Conservation (phyloP, 2,797 vertebrate genomes). For the Rhodeus uyekii region DNA sequence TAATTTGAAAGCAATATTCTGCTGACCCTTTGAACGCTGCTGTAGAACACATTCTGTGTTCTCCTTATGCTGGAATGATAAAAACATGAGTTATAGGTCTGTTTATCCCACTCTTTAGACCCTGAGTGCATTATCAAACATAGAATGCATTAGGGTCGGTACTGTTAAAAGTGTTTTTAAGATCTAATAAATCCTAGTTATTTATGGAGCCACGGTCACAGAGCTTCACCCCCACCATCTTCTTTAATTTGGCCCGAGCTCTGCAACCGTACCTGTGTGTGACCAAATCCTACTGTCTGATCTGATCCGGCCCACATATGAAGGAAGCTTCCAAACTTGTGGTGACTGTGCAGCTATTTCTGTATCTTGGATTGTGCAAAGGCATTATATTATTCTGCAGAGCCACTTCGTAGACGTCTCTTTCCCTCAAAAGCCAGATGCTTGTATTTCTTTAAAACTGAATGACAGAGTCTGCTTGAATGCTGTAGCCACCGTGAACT, state of each 20-base stretch:
- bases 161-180: slow-evolving; percentile 98
- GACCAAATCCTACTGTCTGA: background rate
- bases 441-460: slow-evolving; percentile 56
- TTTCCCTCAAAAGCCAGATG: slow-evolving; percentile 32
- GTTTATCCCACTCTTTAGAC: slow-evolving; percentile 92
- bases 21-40: slow-evolving; percentile 75
- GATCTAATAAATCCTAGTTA: slow-evolving; percentile 97
- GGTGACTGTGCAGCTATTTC: background rate
- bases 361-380: background rate
- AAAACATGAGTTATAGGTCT: slow-evolving; percentile 90
- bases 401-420: background rate
- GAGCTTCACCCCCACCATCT: slow-evolving; percentile 85
- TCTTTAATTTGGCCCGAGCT: slow-evolving; percentile 86
- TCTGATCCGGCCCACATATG: background rate
- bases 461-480: slow-evolving; percentile 50
- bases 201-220: slow-evolving; percentile 88
- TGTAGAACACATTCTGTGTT: slow-evolving; percentile 77
- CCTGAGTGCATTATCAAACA: slow-evolving; percentile 93
- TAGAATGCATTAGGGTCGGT: slow-evolving; percentile 88
- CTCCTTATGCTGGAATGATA: slow-evolving; percentile 82
- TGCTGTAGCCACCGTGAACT: slow-evolving; percentile 62
- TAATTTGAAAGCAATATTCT: slow-evolving; percentile 65
- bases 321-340: background rate
- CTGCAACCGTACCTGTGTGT: slow-evolving; percentile 77
- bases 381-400: background rate